Evolutionary conservation across 2,113 vertebrate species (phyloP).

Genomic region (Synodontis membranacea): DNA sequence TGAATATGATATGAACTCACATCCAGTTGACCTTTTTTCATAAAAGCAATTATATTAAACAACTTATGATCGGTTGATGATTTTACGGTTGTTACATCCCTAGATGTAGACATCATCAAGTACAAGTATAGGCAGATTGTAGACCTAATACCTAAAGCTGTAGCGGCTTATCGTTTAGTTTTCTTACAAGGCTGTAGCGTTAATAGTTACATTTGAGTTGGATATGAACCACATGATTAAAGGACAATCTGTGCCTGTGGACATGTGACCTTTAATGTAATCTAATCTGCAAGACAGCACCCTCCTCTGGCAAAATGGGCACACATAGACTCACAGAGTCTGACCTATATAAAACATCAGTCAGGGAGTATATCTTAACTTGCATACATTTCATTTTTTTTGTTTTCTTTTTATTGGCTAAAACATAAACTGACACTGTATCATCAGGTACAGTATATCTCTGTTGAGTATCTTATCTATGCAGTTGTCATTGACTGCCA

Average conservation of each 20-base stretch:
- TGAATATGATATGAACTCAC: background rate
- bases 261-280: background rate
- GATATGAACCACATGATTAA: background rate
- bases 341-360: constrained; percentile 12
- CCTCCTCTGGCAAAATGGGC: constrained; percentile 5
- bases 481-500: background rate
- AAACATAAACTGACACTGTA: background rate
- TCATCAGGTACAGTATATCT: background rate
- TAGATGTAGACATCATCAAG: background rate
- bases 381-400: background rate
- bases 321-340: background rate
- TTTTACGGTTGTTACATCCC: background rate
- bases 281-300: constrained; percentile 9
- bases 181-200: no score
- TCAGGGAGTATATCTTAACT: background rate
- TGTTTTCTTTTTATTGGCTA: background rate
- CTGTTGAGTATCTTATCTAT: background rate
- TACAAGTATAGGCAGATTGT: background rate
- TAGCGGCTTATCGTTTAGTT: background rate
- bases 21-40: background rate
- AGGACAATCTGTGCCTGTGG: constrained; percentile 13
- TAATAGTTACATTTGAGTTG: background rate
- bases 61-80: no score
- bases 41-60: background rate
- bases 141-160: background rate